Evolutionary conservation across 2,888 invertebrate species (phyloP).

Genomic region (Dugesia japonica): DNA sequence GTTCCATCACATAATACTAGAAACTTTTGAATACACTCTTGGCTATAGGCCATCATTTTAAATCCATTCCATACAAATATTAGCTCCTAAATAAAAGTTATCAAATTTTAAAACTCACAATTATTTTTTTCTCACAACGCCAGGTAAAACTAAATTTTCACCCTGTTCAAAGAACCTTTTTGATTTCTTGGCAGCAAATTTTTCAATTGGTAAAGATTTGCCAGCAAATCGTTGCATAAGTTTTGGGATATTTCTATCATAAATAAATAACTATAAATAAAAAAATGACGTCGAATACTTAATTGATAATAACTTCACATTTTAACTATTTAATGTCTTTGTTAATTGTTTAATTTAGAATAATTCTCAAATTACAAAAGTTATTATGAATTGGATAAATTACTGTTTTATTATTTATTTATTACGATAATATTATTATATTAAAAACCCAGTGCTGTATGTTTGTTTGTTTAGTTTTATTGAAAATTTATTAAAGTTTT

Average conservation of each 20-base stretch:
- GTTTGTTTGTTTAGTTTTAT: too few species aligned
- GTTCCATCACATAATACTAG: not conserved
- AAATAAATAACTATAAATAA: not conserved
- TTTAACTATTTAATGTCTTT: too few species aligned
- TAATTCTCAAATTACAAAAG: too few species aligned
- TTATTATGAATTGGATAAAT: too few species aligned
- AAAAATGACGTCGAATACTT: too few species aligned
- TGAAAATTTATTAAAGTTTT: too few species aligned
- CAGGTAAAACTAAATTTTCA: slow-evolving; percentile 61
- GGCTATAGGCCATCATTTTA: slow-evolving; percentile 61
- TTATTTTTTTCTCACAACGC: slow-evolving; percentile 53
- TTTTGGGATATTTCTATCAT: slow-evolving; percentile 50
- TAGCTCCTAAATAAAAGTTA: slow-evolving; percentile 57
- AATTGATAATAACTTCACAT: too few species aligned
- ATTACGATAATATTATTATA: too few species aligned
- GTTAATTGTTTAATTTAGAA: too few species aligned
- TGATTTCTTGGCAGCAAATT: slow-evolving; percentile 74
- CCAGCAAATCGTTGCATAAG: slow-evolving; percentile 79
- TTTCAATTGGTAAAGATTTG: slow-evolving; percentile 87
- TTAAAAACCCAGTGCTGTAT: too few species aligned
- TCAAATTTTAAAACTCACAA: too few species aligned
- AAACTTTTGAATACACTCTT: slow-evolving; percentile 41
- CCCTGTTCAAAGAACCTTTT: slow-evolving; percentile 63
- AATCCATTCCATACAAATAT: slow-evolving; percentile 84
- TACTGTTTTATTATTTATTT: too few species aligned